Conservation (phyloP, 2,113 vertebrate species). For the Climacteris rufus region DNA sequence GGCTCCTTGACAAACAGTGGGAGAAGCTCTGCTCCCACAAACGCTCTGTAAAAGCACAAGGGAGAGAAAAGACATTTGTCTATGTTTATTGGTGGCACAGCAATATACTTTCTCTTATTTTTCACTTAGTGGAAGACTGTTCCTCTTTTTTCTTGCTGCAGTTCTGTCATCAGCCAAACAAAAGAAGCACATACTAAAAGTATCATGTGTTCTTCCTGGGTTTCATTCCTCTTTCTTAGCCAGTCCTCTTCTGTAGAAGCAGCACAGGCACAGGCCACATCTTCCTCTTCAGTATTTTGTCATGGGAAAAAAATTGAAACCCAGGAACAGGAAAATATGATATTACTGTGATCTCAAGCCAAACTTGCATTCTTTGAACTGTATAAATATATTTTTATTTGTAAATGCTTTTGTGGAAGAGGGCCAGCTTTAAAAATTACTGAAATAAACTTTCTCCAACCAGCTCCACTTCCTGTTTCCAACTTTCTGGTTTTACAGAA, state of each 20-base stretch:
- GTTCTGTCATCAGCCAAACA: not conserved
- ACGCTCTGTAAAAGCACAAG: not conserved
- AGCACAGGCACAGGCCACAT: not conserved
- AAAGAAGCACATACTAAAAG: not conserved
- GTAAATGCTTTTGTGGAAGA: conserved; percentile 33
- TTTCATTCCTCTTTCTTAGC: not conserved
- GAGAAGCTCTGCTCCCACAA: not conserved
- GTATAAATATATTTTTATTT: conserved; percentile 11
- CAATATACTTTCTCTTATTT: not conserved
- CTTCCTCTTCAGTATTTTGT: conserved; percentile 16
- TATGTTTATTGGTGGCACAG: not conserved
- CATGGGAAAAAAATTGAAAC: not conserved
- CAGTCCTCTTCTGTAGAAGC: not conserved
- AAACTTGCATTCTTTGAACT: not conserved
- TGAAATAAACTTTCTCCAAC: conserved; percentile 13
- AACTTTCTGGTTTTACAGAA: not conserved
- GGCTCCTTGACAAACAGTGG: not conserved
- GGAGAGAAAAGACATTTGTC: not conserved
- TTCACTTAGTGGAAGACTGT: not conserved
- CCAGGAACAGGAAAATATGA: not conserved
- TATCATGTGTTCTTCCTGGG: not conserved
- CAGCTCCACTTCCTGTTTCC: not conserved
- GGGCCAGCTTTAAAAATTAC: not conserved
- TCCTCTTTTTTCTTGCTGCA: not conserved
- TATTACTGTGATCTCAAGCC: not conserved